phyloP scores from a whole-genome alignment of 2,113 vertebrate species.

The Sander lucioperca region DNA sequence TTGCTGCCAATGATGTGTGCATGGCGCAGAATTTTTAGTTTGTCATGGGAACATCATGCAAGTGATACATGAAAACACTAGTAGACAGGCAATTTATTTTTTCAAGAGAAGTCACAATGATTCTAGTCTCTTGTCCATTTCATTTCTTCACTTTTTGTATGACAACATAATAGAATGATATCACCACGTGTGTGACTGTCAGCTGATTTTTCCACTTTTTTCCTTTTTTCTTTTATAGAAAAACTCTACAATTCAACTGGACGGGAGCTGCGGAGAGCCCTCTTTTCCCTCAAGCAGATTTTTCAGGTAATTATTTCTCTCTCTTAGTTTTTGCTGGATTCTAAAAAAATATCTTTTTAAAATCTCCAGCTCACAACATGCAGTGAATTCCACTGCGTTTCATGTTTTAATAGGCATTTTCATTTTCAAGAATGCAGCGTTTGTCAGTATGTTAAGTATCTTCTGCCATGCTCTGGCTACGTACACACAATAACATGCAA shows the following conservation, averaged over 20 bases:
- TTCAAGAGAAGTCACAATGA: conserved; percentile 13
- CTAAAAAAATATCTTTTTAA: not conserved
- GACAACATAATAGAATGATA: conserved; percentile 27
- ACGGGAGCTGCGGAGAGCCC: conserved; percentile 94
- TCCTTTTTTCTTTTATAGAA: conserved; percentile 83
- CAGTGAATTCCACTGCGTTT: not conserved
- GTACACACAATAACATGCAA: conserved; percentile 9
- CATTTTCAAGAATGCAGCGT: not conserved
- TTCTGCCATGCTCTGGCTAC: not conserved
- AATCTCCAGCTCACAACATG: conserved; percentile 5
- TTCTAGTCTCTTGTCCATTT: conserved; percentile 2
- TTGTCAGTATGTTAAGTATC: conserved; percentile 1
- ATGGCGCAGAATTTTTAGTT: not conserved
- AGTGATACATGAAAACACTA: not conserved
- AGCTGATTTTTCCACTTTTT: conserved; percentile 35
- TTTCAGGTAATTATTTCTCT: conserved; percentile 91
- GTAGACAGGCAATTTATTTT: conserved; percentile 5
- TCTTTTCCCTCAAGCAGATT: conserved; percentile 99
- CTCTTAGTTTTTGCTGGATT: not conserved
- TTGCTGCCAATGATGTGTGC: conserved; percentile 38
- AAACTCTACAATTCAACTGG: conserved; percentile 96
- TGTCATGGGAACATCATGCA: not conserved
- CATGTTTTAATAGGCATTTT: not conserved
- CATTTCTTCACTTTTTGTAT: conserved; percentile 11
- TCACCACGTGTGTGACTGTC: conserved; percentile 36